phyloP scores from a whole-genome alignment of 2,113 vertebrate genomes.

The Chunga burmeisteri region DNA sequence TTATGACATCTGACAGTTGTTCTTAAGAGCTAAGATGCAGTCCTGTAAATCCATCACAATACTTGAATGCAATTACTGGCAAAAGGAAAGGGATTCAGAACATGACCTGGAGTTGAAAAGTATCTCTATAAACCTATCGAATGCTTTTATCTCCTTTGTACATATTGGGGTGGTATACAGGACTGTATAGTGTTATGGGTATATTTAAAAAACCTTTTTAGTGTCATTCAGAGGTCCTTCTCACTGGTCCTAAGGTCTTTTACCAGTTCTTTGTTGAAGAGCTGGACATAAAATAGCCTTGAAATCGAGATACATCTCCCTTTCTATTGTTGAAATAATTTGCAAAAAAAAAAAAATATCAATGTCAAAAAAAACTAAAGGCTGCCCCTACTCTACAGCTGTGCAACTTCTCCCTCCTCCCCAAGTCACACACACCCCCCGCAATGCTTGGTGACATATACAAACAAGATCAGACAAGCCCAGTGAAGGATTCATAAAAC shows the following conservation, averaged over 20 bases:
- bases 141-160: background rate
- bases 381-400: background rate
- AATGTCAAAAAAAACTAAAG: background rate
- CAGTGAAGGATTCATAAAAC: background rate
- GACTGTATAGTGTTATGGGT: background rate
- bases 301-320: background rate
- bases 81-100: background rate
- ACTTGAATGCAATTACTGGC: background rate
- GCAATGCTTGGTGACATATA: background rate
- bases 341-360: background rate
- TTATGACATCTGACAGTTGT: background rate
- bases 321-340: background rate
- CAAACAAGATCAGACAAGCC: background rate
- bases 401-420: background rate
- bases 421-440: background rate
- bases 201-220: background rate
- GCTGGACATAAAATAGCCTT: background rate
- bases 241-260: background rate
- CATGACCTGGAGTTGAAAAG: background rate
- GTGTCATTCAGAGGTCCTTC: background rate
- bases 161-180: accelerated
- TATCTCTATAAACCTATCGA: background rate
- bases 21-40: background rate
- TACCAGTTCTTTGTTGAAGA: background rate
- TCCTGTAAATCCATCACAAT: background rate